Evolutionary conservation across 2,888 invertebrate genomes (phyloP), one percentile per base, ranked within the genome.

Genomic region (Tortrix viridana): DNA sequence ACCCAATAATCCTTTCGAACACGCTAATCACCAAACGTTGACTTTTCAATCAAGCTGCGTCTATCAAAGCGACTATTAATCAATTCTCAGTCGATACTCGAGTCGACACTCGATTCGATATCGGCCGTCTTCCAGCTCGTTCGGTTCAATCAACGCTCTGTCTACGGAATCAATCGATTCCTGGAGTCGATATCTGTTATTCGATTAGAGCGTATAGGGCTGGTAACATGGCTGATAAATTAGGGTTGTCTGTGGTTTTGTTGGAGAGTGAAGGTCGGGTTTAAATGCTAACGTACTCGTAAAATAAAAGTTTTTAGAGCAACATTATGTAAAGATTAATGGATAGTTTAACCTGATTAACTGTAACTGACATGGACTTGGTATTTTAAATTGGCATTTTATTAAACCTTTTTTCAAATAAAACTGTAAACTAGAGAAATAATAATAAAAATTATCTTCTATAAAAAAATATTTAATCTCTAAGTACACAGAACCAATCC

Each of bases 41-140:
- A 90, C 90, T 91, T 91, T 91, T 91, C 91, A 91, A 91, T 91
- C 90, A 89, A 89, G 81, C 82, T 80, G 12, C 32, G 76, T 77
- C 78, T 76, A 79, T 76, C 81, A 85, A 84, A 18, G 44, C 26
- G 32, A 19, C 62, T 62, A 62, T 67, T 62, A 67, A 67, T 67
- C 67, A 65, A 67, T 54, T 58, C 43, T 57, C 58, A 64, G 58
- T 63, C 41, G 41, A 23, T 53, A 41, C 20, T 54, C 38, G 47
- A 52, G 32, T 63, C 63, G 62, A 62, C 50, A 59, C 54, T 52
- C 47, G 47, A 64, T 47, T 60, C 64, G 37, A 44, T 49, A 46
- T 48, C 54, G 54, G 49, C 52, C 60, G 54, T 64, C 64, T 64
- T 60, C 60, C 61, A 49, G 23, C 59, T 59, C 59, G 52, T 48